Percentiles rank a stretch among this genome's conserved stretches.
phyloP scores from a whole-genome alignment of 1,140 invertebrate species.

The Mercenaria mercenaria region DNA sequence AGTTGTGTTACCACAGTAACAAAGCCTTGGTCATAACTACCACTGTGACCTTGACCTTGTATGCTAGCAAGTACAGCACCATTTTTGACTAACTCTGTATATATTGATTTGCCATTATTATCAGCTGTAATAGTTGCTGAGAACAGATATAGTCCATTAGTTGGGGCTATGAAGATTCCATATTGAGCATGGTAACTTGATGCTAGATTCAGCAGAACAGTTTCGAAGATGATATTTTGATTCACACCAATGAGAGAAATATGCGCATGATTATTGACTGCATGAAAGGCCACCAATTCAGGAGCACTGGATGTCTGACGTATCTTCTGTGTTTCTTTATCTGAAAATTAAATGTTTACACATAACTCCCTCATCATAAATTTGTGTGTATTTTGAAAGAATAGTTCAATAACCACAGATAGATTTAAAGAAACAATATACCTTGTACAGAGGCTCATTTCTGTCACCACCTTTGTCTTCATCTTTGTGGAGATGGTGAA shows the following conservation, averaged over 20 bases:
- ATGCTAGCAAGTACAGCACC: not conserved
- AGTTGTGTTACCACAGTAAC: slow-evolving; percentile 42
- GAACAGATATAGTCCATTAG: not conserved
- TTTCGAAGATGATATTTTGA: not conserved
- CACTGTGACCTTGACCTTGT: not conserved
- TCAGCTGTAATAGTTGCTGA: not conserved
- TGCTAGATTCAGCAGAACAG: not conserved
- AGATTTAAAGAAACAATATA: no score
- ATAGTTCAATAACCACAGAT: no score
- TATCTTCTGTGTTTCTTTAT: no score
- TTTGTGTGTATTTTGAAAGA: no score
- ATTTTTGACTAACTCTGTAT: not conserved
- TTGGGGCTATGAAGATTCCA: not conserved
- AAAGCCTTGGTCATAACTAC: not conserved
- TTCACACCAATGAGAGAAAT: not conserved
- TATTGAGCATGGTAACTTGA: not conserved
- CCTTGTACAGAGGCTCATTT: no score
- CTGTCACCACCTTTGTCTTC: no score
- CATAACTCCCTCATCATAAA: no score
- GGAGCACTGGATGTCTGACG: no score
- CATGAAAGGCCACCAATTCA: not conserved
- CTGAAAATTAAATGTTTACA: no score
- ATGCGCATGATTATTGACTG: not conserved
- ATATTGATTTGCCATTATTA: not conserved
- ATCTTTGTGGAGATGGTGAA: no score